These are phyloP conservation scores for Patella caerulea DNA, from an alignment of 2,888 invertebrate genomes.

Conservation along the genomic window DNA sequence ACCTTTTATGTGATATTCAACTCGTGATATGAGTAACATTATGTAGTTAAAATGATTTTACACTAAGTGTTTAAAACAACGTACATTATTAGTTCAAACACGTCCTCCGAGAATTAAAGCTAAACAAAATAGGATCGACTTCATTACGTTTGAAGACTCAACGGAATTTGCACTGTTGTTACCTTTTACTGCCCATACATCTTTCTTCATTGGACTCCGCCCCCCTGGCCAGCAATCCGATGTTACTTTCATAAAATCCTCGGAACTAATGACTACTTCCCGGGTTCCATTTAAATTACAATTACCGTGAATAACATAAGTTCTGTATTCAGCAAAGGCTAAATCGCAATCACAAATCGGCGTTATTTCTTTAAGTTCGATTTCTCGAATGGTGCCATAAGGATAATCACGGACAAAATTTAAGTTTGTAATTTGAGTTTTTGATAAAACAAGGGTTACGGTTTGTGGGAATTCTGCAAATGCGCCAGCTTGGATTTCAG, in stretches of 20 bases:
- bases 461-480: background rate
- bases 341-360: slow-evolving; percentile 18
- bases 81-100: no score
- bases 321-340: background rate
- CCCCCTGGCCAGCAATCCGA: background rate
- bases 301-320: background rate
- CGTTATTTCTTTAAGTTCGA: slow-evolving; percentile 7
- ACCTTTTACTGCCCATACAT: slow-evolving; percentile 1
- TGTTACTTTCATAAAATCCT: background rate
- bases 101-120: no score
- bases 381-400: slow-evolving; percentile 8
- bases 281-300: background rate
- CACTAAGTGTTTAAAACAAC: no score
- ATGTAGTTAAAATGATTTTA: no score
- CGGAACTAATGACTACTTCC: background rate
- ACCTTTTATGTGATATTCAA: no score
- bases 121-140: no score
- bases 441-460: background rate
- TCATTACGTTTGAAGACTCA: no score
- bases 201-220: background rate
- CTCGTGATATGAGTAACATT: no score
- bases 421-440: slow-evolving; percentile 12
- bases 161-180: background rate
- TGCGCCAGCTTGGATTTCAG: background rate
- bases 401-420: slow-evolving; percentile 8